Percentiles rank a stretch among this genome's conserved stretches.
Conservation (phyloP, 2,888 invertebrate genomes). For the Neoitamus cyanurus region DNA sequence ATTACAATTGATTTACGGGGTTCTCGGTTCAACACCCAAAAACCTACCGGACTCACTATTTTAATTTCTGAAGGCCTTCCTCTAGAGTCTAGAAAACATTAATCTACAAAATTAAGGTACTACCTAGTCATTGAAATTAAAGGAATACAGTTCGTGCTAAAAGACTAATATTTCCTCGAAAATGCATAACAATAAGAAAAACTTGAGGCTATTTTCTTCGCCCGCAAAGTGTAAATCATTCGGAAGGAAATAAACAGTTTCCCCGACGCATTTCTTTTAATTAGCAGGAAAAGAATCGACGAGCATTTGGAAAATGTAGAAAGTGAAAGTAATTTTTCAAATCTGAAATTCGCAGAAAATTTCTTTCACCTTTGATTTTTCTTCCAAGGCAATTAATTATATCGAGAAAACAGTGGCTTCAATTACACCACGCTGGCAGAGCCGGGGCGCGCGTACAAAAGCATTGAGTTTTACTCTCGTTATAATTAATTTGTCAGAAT, state of each 20-base stretch:
- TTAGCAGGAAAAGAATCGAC: neutral
- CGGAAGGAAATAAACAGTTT: neutral
- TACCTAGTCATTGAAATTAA: neutral
- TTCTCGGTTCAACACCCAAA: no score
- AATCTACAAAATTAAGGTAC: neutral
- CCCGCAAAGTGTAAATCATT: neutral
- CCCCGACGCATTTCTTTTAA: neutral
- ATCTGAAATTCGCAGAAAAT: neutral
- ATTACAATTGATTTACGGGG: no score
- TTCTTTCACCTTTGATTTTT: neutral
- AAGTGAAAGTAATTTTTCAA: slow-evolving; percentile 5
- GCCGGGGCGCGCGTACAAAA: neutral
- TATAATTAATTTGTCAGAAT: neutral
- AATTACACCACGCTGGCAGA: neutral
- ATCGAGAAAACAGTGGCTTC: neutral
- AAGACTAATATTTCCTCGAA: neutral
- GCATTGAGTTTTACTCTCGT: neutral
- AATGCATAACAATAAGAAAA: neutral
- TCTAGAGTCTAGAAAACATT: neutral
- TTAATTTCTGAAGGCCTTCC: no score
- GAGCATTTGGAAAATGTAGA: neutral
- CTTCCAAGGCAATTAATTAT: neutral
- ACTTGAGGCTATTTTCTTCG: neutral
- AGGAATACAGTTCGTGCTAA: neutral
- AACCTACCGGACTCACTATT: no score